A percentile compares a stretch with the other conserved stretches of the same genome.
These are phyloP conservation scores for Laticauda laticaudata DNA, from an alignment of 2,113 vertebrate genomes.

Conservation along the genomic window DNA sequence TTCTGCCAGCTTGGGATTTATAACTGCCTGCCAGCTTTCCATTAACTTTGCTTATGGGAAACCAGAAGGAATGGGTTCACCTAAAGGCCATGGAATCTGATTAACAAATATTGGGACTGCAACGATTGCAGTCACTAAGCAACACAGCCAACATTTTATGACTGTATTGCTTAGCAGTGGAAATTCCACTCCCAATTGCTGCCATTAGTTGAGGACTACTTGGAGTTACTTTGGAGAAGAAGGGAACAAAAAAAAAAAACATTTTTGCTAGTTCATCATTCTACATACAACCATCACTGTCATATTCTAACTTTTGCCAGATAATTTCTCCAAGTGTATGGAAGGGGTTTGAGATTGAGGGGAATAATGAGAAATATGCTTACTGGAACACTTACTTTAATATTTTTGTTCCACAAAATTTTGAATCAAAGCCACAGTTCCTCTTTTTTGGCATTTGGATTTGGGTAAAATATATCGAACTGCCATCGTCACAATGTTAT, in stretches of 20 bases:
- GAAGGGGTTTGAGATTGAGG: not conserved
- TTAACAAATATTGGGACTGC: not conserved
- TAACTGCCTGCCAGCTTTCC: not conserved
- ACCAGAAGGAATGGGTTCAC: not conserved
- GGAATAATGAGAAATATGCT: not conserved
- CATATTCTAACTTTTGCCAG: not conserved
- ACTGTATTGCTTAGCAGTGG: not conserved
- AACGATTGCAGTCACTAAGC: not conserved
- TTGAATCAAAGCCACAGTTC: conserved; percentile 20
- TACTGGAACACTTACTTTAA: not conserved
- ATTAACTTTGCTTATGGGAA: not conserved
- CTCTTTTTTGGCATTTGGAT: conserved; percentile 4
- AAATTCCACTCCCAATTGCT: not conserved
- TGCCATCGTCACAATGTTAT: not conserved
- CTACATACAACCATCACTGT: not conserved
- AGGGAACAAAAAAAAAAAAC: not conserved
- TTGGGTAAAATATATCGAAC: not conserved
- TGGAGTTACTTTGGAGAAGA: not conserved
- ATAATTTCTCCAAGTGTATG: not conserved
- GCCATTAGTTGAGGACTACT: not conserved
- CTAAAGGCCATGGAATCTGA: not conserved
- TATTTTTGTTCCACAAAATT: not conserved
- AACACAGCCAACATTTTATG: not conserved
- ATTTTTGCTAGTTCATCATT: not conserved
- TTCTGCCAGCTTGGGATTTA: not conserved